phyloP scores from a whole-genome alignment of 1,140 invertebrate genomes.

The Philopotamus ludificatus region DNA sequence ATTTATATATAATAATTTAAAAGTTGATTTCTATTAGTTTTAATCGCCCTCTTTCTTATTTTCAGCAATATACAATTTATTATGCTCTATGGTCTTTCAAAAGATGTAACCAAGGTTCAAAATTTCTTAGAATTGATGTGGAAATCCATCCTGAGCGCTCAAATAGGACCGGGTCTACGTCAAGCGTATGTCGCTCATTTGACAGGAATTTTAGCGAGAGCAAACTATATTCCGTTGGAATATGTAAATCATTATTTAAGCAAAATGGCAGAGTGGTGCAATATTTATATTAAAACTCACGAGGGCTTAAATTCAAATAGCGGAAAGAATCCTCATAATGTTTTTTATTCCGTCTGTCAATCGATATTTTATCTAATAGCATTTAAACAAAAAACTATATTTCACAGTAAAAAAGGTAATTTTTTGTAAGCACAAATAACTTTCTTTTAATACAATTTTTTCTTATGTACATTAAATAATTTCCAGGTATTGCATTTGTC shows the following conservation, averaged over 20 bases:
- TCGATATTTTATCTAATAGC: conserved; percentile 87
- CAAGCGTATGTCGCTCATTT: conserved; percentile 51
- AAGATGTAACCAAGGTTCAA: conserved; percentile 43
- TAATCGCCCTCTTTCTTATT: conserved; percentile 29
- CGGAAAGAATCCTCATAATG: conserved; percentile 66
- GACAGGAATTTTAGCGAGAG: conserved; percentile 49
- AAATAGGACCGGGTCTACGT: conserved; percentile 47
- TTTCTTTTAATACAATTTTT: conserved; percentile 5
- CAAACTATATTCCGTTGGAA: conserved; percentile 47
- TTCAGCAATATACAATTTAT: conserved; percentile 54
- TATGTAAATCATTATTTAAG: conserved; percentile 49
- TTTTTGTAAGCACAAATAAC: conserved; percentile 4
- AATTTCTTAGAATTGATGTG: conserved; percentile 30
- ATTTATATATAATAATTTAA: background rate
- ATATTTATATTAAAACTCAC: conserved; percentile 53
- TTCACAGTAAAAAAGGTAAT: conserved; percentile 72
- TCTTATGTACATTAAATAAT: conserved; percentile 8
- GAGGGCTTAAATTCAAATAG: conserved; percentile 44
- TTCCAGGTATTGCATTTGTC: conserved; percentile 75
- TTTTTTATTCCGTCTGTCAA: conserved; percentile 90
- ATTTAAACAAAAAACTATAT: conserved; percentile 82
- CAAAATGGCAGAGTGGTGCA: conserved; percentile 54
- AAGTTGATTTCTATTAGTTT: conserved; percentile 3
- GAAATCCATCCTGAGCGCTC: conserved; percentile 31
- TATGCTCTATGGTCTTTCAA: conserved; percentile 52